Evolutionary conservation across 2,113 vertebrate species (phyloP).

Genomic region (Sigmodon hispidus): DNA sequence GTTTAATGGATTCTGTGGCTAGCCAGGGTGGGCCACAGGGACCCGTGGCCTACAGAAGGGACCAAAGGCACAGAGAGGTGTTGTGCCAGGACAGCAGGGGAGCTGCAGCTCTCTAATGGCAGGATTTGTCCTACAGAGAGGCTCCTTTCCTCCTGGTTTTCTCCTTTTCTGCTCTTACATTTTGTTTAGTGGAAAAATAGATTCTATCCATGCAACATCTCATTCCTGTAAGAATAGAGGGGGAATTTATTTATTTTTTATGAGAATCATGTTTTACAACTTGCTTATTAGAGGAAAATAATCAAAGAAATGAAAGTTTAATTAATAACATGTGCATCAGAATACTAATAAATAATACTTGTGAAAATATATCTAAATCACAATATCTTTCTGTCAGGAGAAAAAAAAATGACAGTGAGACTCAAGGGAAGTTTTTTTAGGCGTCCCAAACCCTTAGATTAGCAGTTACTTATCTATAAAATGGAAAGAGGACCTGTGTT

Average conservation of each 20-base stretch:
- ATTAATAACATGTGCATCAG: background rate
- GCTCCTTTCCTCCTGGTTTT: background rate
- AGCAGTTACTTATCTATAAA: background rate
- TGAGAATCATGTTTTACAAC: background rate
- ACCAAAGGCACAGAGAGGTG: background rate
- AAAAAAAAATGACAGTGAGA: background rate
- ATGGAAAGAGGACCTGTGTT: background rate
- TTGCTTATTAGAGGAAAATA: background rate
- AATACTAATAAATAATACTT: background rate
- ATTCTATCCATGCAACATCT: background rate
- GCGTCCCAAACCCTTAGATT: background rate
- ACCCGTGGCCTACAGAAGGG: too few relatives aligned
- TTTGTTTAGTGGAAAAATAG: background rate
- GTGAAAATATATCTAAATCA: background rate
- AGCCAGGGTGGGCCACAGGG: too few relatives aligned
- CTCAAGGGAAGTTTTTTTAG: background rate
- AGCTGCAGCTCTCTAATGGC: background rate
- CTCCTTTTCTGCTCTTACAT: background rate
- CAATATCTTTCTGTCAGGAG: background rate
- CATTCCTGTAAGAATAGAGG: background rate
- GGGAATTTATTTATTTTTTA: background rate
- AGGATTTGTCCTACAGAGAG: background rate
- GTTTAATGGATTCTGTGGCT: background rate
- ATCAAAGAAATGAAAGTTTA: background rate
- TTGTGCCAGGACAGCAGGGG: too few relatives aligned